These are phyloP conservation scores for Agrotis exclamationis DNA, from an alignment of 2,888 invertebrate species.

Conservation along the genomic window DNA sequence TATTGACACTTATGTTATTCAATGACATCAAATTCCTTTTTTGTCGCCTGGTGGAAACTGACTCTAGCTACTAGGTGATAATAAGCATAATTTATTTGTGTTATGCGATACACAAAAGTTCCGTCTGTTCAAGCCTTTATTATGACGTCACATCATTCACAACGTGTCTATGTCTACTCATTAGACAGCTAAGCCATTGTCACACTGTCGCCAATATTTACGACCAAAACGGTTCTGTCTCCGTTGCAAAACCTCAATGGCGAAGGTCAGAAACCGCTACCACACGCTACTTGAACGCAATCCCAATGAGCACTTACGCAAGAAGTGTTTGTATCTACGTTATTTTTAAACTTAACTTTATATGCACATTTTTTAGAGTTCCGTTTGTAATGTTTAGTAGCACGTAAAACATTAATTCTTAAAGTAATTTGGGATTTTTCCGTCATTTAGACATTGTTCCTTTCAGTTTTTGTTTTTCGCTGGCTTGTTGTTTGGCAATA, in stretches of 20 bases:
- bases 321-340: slow-evolving; percentile 48
- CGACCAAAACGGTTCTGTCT: slow-evolving; percentile 21
- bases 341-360: slow-evolving; percentile 47
- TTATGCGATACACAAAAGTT: background rate
- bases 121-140: background rate
- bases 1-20: too few relatives aligned
- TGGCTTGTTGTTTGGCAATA: too few relatives aligned
- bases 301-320: slow-evolving; percentile 64
- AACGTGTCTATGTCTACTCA: background rate
- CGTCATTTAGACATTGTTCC: background rate
- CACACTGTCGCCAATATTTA: slow-evolving; percentile 25
- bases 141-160: slow-evolving; percentile 32
- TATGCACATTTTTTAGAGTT: slow-evolving; percentile 31
- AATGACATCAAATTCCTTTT: too few relatives aligned
- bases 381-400: background rate
- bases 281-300: slow-evolving; percentile 66
- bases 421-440: background rate
- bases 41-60: too few relatives aligned
- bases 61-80: too few relatives aligned
- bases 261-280: slow-evolving; percentile 66
- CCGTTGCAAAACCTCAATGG: slow-evolving; percentile 51
- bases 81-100: too few relatives aligned
- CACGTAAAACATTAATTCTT: too few relatives aligned
- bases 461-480: too few relatives aligned
- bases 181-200: slow-evolving; percentile 34